These are phyloP conservation scores for Chlamydotis undulata DNA, from an alignment of 2,113 vertebrate genomes.

Conservation along the genomic window DNA sequence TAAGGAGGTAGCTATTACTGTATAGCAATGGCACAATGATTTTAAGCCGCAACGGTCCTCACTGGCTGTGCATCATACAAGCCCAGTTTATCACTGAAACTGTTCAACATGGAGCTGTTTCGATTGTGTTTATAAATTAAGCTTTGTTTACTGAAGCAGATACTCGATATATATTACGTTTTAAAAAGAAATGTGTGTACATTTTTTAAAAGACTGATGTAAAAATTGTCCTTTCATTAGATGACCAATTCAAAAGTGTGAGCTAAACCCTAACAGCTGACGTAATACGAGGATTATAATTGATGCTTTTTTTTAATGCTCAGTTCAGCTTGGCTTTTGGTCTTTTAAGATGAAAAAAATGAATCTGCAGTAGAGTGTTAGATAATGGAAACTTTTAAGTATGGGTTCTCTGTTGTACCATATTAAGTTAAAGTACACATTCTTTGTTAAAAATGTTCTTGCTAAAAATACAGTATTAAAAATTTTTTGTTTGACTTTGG, in stretches of 20 bases:
- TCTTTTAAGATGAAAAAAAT: conserved; percentile 77
- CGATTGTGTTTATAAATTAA: conserved; percentile 78
- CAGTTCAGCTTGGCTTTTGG: conserved; percentile 77
- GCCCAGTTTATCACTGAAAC: conserved; percentile 75
- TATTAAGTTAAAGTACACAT: conserved; percentile 84
- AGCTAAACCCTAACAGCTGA: conserved; percentile 68
- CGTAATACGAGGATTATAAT: conserved; percentile 68
- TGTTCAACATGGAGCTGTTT: conserved; percentile 75
- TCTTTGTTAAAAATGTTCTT: conserved; percentile 88
- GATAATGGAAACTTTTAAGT: conserved; percentile 78
- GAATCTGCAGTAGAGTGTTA: conserved; percentile 78
- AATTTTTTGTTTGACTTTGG: conserved; percentile 82
- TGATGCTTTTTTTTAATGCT: conserved; percentile 74
- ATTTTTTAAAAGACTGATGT: conserved; percentile 79
- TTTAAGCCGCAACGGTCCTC: conserved; percentile 64
- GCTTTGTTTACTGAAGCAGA: conserved; percentile 74
- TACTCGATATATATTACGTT: conserved; percentile 75
- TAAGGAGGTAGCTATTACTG: conserved; percentile 72
- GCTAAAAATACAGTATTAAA: conserved; percentile 87
- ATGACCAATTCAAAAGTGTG: conserved; percentile 72
- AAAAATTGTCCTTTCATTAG: conserved; percentile 76
- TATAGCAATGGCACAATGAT: conserved; percentile 76
- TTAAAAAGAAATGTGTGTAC: conserved; percentile 76
- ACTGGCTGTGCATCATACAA: conserved; percentile 71
- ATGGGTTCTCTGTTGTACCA: conserved; percentile 82